phyloP scores from a whole-genome alignment of 1,140 invertebrate species.

The Phocides pigmalion region DNA sequence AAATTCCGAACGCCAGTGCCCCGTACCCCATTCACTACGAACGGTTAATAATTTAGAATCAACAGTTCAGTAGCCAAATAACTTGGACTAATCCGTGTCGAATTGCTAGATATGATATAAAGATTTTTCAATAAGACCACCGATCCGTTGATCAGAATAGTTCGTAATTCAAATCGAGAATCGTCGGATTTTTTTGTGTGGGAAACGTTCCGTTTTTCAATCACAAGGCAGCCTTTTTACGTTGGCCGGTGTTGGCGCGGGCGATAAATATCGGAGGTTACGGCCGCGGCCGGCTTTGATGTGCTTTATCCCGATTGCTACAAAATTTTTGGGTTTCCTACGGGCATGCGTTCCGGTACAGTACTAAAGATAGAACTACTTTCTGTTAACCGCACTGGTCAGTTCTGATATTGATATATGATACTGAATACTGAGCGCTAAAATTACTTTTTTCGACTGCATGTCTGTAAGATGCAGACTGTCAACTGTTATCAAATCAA shows the following conservation, averaged over 20 bases:
- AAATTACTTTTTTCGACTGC: neutral
- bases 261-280: slow-evolving; percentile 77
- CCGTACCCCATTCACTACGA: slow-evolving; percentile 32
- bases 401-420: too few species aligned
- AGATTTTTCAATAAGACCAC: slow-evolving; percentile 71
- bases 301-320: slow-evolving; percentile 61
- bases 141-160: slow-evolving; percentile 59
- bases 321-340: slow-evolving; percentile 51
- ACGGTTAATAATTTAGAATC: slow-evolving; percentile 73
- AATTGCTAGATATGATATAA: slow-evolving; percentile 57
- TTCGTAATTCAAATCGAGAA: slow-evolving; percentile 48
- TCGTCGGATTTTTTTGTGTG: slow-evolving; percentile 59
- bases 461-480: too few species aligned
- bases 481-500: too few species aligned
- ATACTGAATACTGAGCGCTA: neutral
- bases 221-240: slow-evolving; percentile 66
- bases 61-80: slow-evolving; percentile 74
- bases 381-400: neutral
- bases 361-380: slow-evolving; percentile 2
- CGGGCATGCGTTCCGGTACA: slow-evolving; percentile 3
- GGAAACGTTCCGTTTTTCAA: slow-evolving; percentile 73
- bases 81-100: slow-evolving; percentile 67
- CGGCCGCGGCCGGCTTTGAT: slow-evolving; percentile 73
- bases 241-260: slow-evolving; percentile 47
- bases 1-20: slow-evolving; percentile 12